phyloP scores from a whole-genome alignment of 2,113 vertebrate species.

The Rynchops niger region DNA sequence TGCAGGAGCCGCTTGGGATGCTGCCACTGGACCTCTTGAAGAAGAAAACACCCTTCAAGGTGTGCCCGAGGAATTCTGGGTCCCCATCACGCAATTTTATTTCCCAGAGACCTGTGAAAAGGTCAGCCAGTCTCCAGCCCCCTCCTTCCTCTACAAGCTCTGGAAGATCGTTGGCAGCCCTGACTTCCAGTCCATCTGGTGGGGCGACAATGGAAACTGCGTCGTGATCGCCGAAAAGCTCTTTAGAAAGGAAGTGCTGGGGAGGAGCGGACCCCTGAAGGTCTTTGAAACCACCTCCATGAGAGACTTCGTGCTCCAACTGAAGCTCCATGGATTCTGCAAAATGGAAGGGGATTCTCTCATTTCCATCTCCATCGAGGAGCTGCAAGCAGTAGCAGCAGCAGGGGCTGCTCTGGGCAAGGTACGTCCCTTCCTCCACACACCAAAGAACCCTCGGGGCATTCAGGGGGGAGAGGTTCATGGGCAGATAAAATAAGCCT shows the following conservation, averaged over 20 bases:
- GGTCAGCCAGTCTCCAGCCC: not conserved
- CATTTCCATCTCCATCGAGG: not conserved
- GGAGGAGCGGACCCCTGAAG: not conserved
- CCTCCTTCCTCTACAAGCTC: not conserved
- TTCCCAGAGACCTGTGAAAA: not conserved
- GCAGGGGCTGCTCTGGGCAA: not conserved
- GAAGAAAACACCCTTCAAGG: not conserved
- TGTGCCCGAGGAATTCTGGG: not conserved
- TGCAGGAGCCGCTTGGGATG: fast-evolving
- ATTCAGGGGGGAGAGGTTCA: too few relatives aligned
- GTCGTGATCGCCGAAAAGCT: not conserved
- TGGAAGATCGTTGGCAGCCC: not conserved
- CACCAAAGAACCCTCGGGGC: not conserved
- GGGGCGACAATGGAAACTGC: not conserved
- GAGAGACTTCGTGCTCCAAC: not conserved
- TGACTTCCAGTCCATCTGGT: not conserved
- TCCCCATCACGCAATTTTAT: not conserved
- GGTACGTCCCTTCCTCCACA: not conserved
- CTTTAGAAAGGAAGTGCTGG: not conserved
- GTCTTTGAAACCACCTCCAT: not conserved
- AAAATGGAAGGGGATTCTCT: not conserved
- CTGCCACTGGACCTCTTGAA: not conserved
- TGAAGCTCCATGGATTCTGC: not conserved
- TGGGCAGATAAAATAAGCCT: too few relatives aligned
- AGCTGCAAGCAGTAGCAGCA: not conserved